A percentile compares a stretch with the other conserved stretches of the same genome.
Evolutionary conservation across 2,888 invertebrate species (phyloP).

Genomic region (Abscondita cerata): DNA sequence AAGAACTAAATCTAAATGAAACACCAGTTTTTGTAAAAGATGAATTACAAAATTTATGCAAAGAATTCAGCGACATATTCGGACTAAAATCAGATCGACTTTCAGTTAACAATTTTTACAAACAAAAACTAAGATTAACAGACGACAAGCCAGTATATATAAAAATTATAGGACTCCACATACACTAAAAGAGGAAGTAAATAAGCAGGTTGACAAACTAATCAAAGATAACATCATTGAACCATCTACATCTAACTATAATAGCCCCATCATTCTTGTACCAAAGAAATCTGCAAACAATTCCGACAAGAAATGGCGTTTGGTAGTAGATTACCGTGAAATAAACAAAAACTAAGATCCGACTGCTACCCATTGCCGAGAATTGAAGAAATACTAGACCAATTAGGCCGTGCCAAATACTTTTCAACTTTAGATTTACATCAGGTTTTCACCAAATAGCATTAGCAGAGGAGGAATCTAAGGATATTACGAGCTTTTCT

Average conservation of each 20-base stretch:
- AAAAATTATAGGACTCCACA: too few species aligned
- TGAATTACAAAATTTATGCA: too few species aligned
- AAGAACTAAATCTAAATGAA: too few species aligned
- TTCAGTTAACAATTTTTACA: too few species aligned
- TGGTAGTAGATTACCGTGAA: background rate
- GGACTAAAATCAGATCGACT: too few species aligned
- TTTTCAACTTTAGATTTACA: background rate
- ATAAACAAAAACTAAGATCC: background rate
- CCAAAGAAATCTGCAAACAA: background rate
- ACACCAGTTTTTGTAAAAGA: too few species aligned
- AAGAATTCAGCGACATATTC: too few species aligned
- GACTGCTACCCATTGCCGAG: background rate
- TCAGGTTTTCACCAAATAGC: conserved; percentile 4
- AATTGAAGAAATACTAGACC: background rate
- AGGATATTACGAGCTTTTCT: background rate
- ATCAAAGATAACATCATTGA: background rate
- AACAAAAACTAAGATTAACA: too few species aligned
- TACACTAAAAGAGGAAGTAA: background rate
- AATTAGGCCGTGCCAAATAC: background rate
- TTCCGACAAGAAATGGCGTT: background rate
- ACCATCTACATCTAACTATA: background rate
- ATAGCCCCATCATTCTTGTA: background rate
- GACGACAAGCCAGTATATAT: too few species aligned
- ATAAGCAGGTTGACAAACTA: background rate
- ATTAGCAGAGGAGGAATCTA: background rate